A percentile compares a stretch with the other conserved stretches of the same genome.
These are phyloP conservation scores for Meloe dianella DNA, from an alignment of 2,888 invertebrate species.

Conservation along the genomic window DNA sequence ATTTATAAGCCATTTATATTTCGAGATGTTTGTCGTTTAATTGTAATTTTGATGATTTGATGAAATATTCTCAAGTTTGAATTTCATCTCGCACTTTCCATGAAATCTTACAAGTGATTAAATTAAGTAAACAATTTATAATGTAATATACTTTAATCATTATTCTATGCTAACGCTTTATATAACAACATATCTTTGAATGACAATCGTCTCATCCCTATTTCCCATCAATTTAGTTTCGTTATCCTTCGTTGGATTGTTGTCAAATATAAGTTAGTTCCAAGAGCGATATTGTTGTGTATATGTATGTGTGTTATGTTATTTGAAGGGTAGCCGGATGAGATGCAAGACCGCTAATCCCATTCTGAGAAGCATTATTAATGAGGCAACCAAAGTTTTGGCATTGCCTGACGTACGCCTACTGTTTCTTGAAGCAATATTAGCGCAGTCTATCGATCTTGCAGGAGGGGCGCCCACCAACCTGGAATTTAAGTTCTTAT, in stretches of 20 bases:
- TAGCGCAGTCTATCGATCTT: conserved; percentile 45
- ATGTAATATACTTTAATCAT: conserved; percentile 44
- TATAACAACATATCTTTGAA: not conserved
- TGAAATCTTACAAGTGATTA: conserved; percentile 38
- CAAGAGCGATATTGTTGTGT: not conserved
- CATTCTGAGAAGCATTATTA: conserved; percentile 50
- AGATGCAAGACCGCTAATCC: conserved; percentile 49
- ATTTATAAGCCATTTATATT: not conserved
- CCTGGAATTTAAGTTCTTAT: conserved; percentile 27
- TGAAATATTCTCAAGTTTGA: not conserved
- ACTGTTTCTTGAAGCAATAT: conserved; percentile 45
- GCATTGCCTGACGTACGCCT: conserved; percentile 42
- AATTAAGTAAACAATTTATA: conserved; percentile 46
- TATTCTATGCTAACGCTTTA: not conserved
- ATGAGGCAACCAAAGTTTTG: conserved; percentile 49
- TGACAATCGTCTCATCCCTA: not conserved
- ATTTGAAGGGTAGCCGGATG: conserved; percentile 35
- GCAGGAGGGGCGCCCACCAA: conserved; percentile 13
- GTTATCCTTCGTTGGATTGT: not conserved
- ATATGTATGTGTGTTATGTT: conserved; percentile 17
- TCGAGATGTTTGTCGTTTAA: not conserved
- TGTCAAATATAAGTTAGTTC: conserved; percentile 8
- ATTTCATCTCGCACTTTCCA: not conserved
- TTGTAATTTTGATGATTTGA: not conserved
- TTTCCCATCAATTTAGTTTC: not conserved